phyloP scores from a whole-genome alignment of 2,113 vertebrate genomes.

The Microtus pennsylvanicus region DNA sequence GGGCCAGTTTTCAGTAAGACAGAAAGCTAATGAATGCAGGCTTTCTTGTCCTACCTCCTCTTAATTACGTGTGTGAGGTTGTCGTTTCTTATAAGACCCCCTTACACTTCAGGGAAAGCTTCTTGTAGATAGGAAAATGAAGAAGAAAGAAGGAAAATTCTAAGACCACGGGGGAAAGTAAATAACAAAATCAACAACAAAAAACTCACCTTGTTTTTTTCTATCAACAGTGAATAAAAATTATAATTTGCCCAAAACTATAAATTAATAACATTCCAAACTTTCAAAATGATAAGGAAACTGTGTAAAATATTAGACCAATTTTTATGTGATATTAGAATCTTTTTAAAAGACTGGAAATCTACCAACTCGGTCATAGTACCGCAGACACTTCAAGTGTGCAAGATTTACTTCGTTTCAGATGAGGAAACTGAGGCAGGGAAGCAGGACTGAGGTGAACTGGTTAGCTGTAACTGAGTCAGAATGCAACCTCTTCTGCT shows the following conservation, averaged over 20 bases:
- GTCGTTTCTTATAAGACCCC: slow-evolving; percentile 46
- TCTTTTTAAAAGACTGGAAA: slow-evolving; percentile 31
- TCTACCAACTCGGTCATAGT: not conserved
- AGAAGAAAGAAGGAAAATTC: slow-evolving; percentile 61
- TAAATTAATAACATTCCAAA: slow-evolving; percentile 28
- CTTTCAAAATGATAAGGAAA: slow-evolving; percentile 9
- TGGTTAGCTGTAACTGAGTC: not conserved
- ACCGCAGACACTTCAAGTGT: not conserved
- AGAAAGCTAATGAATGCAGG: slow-evolving; percentile 53
- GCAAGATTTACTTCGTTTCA: not conserved
- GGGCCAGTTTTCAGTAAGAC: slow-evolving; percentile 17
- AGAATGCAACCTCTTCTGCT: not conserved
- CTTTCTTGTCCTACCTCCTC: slow-evolving; percentile 52
- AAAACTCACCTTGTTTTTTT: slow-evolving; percentile 60
- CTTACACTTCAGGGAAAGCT: slow-evolving; percentile 67
- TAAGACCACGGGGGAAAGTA: not conserved
- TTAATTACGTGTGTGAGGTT: slow-evolving; percentile 67
- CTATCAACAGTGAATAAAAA: slow-evolving; percentile 65
- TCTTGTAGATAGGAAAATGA: slow-evolving; percentile 71
- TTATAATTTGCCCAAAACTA: slow-evolving; percentile 60
- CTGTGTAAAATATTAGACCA: slow-evolving; percentile 4
- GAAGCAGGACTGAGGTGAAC: not conserved
- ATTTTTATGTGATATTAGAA: not conserved
- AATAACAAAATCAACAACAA: not conserved
- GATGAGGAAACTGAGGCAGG: slow-evolving; percentile 53